These are phyloP conservation scores for Leptoclinus maculatus DNA, from an alignment of 2,797 vertebrate genomes.

Conservation along the genomic window DNA sequence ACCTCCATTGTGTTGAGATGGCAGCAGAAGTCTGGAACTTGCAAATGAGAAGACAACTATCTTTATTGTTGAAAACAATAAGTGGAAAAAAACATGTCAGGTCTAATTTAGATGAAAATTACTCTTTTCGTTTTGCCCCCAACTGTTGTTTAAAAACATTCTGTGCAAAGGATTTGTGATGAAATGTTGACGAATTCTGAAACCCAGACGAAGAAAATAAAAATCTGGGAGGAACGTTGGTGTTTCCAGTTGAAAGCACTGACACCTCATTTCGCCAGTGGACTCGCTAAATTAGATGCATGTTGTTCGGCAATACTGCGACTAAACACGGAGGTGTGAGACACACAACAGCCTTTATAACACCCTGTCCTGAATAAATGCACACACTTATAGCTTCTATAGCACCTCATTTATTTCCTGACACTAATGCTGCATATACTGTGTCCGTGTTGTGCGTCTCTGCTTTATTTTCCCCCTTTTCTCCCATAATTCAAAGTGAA, in stretches of 20 bases:
- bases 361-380: conserved; percentile 39
- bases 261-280: conserved; percentile 5
- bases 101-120: not conserved
- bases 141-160: not conserved
- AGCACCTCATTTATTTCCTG: conserved; percentile 70
- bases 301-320: conserved; percentile 19
- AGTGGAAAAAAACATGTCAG: no score
- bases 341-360: conserved; percentile 24
- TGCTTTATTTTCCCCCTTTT: conserved; percentile 63
- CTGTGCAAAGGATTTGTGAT: not conserved
- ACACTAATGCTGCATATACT: conserved; percentile 57
- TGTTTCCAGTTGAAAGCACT: conserved; percentile 5
- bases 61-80: not conserved
- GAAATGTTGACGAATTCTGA: conserved; percentile 12
- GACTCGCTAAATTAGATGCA: conserved; percentile 32
- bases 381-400: conserved; percentile 45
- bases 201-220: not conserved
- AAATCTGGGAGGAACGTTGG: not conserved
- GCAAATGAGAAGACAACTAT: not conserved
- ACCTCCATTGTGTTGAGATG: not conserved
- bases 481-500: conserved; percentile 79
- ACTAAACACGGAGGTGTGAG: conserved; percentile 34
- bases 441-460: conserved; percentile 60
- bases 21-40: not conserved
- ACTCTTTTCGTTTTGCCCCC: not conserved